Percentiles rank a stretch among this genome's conserved stretches.
These are phyloP conservation scores for Zaprionus kolodkinae DNA, from an alignment of 1,140 invertebrate species.

Conservation along the genomic window DNA sequence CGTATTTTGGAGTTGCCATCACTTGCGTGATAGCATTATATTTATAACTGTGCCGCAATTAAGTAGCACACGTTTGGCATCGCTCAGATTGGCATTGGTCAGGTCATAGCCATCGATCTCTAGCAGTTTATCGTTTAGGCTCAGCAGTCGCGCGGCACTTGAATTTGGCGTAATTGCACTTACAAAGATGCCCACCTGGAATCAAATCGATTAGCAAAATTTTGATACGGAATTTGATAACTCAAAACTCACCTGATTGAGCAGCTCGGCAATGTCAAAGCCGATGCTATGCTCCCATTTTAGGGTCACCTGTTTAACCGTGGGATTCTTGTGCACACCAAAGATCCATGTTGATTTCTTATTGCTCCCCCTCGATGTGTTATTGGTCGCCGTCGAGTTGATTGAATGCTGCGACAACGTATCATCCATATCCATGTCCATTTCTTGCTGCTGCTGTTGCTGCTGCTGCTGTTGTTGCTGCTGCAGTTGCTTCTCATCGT, in stretches of 20 bases:
- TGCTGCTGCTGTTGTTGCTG: constrained; percentile 28
- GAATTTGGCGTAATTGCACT: constrained; percentile 86
- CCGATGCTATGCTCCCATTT: constrained; percentile 69
- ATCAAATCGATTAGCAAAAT: background rate
- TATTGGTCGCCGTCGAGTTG: constrained; percentile 68
- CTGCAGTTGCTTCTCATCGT: constrained; percentile 32
- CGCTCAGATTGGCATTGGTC: constrained; percentile 86
- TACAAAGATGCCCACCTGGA: constrained; percentile 86
- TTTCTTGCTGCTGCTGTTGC: constrained; percentile 33
- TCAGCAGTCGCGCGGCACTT: constrained; percentile 85
- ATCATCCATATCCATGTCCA: constrained; percentile 54
- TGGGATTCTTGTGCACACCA: constrained; percentile 87
- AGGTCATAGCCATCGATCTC: constrained; percentile 88
- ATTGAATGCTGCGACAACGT: constrained; percentile 68
- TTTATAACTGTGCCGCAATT: constrained; percentile 85
- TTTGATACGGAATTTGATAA: rapidly evolving
- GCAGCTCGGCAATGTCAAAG: constrained; percentile 72
- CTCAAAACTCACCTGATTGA: constrained; percentile 58
- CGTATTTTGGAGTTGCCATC: constrained; percentile 38
- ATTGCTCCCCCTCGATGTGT: constrained; percentile 60
- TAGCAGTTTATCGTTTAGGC: constrained; percentile 87
- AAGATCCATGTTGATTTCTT: constrained; percentile 86
- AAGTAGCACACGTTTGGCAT: constrained; percentile 85
- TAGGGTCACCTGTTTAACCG: constrained; percentile 84
- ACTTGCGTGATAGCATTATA: constrained; percentile 85